These are phyloP conservation scores for Emydocephalus ijimae DNA, from an alignment of 2,113 vertebrate genomes.

Conservation along the genomic window DNA sequence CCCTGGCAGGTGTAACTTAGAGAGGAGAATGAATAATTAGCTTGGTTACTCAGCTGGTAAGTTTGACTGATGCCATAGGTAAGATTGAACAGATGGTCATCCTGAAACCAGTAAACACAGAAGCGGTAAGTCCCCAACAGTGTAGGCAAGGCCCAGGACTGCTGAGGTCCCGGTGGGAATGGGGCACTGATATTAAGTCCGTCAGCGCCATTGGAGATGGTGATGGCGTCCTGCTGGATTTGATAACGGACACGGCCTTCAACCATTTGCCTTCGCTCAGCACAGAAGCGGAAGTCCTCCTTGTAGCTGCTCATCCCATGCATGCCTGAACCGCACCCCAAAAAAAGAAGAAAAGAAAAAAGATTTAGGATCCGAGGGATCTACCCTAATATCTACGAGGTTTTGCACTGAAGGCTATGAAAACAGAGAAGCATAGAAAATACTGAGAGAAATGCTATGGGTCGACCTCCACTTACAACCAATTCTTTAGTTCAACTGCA, in stretches of 20 bases:
- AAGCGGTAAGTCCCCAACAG: constrained; percentile 68
- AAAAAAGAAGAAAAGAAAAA: neutral
- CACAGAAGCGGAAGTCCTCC: constrained; percentile 70
- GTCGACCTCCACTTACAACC: neutral
- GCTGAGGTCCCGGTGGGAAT: constrained; percentile 8
- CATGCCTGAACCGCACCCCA: constrained; percentile 41
- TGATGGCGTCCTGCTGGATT: neutral
- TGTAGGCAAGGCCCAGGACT: constrained; percentile 10
- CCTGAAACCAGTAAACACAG: constrained; percentile 67
- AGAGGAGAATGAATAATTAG: constrained; percentile 38
- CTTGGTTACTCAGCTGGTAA: constrained; percentile 53
- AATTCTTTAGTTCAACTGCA: too few species aligned
- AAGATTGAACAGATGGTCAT: constrained; percentile 30
- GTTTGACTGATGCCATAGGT: constrained; percentile 48
- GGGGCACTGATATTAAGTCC: constrained; percentile 46
- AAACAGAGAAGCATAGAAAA: neutral
- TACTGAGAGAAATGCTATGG: neutral
- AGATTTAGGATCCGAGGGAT: neutral
- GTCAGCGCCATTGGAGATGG: constrained; percentile 53
- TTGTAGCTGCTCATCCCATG: rapidly evolving
- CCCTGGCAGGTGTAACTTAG: neutral
- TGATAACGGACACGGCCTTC: constrained; percentile 45
- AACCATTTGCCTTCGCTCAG: constrained; percentile 67
- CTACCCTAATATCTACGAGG: neutral
- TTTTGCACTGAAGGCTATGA: neutral